Evolutionary conservation across 2,888 invertebrate genomes (phyloP), one percentile per base, ranked within the genome.

Genomic region (Agrotis ipsilon): DNA sequence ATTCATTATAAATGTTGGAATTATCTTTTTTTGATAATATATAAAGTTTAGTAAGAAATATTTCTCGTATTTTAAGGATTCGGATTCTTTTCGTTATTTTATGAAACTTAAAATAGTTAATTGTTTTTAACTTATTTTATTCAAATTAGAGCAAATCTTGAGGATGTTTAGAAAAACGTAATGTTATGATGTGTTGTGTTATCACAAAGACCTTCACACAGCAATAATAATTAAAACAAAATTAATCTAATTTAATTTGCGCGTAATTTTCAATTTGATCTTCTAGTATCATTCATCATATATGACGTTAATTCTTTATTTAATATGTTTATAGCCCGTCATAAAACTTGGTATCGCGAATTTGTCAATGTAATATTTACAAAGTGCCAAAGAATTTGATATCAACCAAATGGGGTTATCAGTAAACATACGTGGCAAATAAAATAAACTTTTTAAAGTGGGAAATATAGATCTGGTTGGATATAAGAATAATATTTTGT

Each of bases 181-280:
- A 39, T 39, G 1, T 39, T 39, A 11, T 39, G 39, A 39, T 39
- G 9, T 39, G 11, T 39, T 39, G 7, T 6, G 39, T 39, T 49
- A 32, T 54, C 49, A 7, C 19, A 24, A 0, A 57, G 49, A 61
- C 78, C 72, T 78, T 70, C 49, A 61, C 39, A 48, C 52, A 58
- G 2, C 43, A 77, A 57, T 57, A 46, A 46, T 5, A 54, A 68
- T 45, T 27, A 46, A 69, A 60, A 55, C 24, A 39, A 27, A 55
- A 60, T 68, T 39, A 77, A 76, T 49, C 27, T 59, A 45, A 43
- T 55, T 45, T 55, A 61, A 77, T 74, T 77, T 61, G 19, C n/a
- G n/a, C 55, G 6, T 59, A 32, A 21, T 48, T 19, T 32, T 19
- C 13, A 51, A 19, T 21, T 43, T 24, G 48, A n/a, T n/a, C 5